Evolutionary conservation across 2,113 vertebrate species (phyloP).

Genomic region (Antigone vipio): DNA sequence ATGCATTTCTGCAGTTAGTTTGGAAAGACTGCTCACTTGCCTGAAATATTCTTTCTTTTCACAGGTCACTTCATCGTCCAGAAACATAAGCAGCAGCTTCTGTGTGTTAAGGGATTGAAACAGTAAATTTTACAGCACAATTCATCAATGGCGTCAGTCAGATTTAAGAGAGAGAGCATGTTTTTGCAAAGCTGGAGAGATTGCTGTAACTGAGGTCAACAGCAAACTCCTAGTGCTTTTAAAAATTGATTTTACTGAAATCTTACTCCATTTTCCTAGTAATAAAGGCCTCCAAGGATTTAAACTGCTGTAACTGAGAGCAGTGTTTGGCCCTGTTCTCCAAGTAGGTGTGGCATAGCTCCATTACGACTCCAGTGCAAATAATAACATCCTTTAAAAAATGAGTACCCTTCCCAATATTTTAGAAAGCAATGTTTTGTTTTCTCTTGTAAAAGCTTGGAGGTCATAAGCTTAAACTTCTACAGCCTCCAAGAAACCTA

Average conservation of each 20-base stretch:
- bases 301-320: conserved; percentile 56
- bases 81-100: conserved; percentile 37
- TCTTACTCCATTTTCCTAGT: conserved; percentile 70
- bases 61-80: not conserved
- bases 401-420: not conserved
- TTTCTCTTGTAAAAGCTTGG: not conserved
- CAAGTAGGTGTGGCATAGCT: conserved; percentile 37
- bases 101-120: not conserved
- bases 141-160: conserved; percentile 65
- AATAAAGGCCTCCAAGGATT: conserved; percentile 63
- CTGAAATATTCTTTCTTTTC: conserved; percentile 31
- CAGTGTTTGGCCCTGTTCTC: conserved; percentile 27
- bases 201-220: conserved; percentile 69
- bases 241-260: conserved; percentile 77
- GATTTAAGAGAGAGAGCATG: conserved; percentile 53
- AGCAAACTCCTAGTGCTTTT: conserved; percentile 68
- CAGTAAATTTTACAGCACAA: conserved; percentile 67
- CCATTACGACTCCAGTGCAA: conserved; percentile 32
- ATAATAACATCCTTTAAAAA: conserved; percentile 45
- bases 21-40: not conserved
- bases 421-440: not conserved
- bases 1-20: not conserved
- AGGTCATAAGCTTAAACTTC: not conserved
- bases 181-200: conserved; percentile 70
- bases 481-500: not conserved